Base-by-base conservation (phyloP, 2,888 invertebrate genomes). In the Clusia tigrina region DNA sequence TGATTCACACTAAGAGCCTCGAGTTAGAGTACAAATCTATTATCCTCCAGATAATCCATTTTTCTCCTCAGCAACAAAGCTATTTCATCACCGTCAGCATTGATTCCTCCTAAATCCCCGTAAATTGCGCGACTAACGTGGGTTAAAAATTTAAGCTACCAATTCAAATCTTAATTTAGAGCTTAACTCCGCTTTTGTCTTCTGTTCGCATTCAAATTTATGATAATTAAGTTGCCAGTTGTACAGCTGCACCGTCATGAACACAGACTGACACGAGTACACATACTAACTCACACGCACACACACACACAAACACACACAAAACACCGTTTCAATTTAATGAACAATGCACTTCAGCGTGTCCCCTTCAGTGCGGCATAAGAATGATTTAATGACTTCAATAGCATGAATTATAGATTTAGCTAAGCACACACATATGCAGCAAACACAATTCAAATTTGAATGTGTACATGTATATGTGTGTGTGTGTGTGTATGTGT, bases 361-460 rank as follows among this genome's bases (percentile, higher is more conserved):
- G 42, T 15, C 12, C n/a, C 42, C 42, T 42, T 17, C 42, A 15
- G 42, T 42, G 42, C 42, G 42, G 42, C 42, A 42, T 42, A n/a
- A 42, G 42, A 17, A 42, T 42, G 42, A 42, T 42, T 42, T 42
- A 42, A 42, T 42, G 42, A 42, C 42, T 42, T 42, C 42, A 42
- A 42, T 42, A 42, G 42, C 15, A 42, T 42, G 42, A 42, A 42
- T 42, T 42, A 42, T 42, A 42, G 42, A 42, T 22, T 48, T 48
- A 15, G 48, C 48, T 48, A 20, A 48, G 18, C 42, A 12, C 42
- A n/a, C 22, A 48, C 18, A 48, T 22, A 48, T 48, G 48, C 48
- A 48, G 20, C 42, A 42, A 17, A 42, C 42, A 42, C 42, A 42
- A 42, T 42, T 42, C 42, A 42, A n/a, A n/a, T 17, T 17, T 42